Conservation (phyloP, 2,888 invertebrate genomes). For the Diarsia dahlii region DNA sequence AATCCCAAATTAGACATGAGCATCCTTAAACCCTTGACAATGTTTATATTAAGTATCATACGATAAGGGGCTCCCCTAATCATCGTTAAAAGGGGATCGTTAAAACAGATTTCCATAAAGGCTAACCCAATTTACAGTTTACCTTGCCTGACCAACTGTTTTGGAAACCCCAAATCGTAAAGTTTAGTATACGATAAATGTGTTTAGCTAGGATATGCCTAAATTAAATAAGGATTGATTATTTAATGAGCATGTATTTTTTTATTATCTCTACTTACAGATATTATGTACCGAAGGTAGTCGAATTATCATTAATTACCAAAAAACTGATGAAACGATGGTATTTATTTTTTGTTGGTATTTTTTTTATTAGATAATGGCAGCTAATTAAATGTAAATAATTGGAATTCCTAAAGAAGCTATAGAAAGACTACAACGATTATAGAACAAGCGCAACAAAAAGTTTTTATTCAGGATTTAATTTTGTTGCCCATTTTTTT, state of each 20-base stretch:
- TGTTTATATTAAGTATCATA: slow-evolving; percentile 17
- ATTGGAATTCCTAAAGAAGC: neutral
- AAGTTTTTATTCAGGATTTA: neutral
- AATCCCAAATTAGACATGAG: neutral
- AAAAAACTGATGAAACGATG: neutral
- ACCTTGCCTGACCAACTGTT: neutral
- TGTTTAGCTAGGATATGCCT: too few relatives aligned
- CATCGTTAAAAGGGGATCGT: neutral
- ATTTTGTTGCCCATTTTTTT: neutral
- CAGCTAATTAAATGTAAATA: neutral
- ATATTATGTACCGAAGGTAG: too few relatives aligned
- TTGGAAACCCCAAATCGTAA: neutral
- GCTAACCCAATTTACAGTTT: neutral
- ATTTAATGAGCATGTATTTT: too few relatives aligned
- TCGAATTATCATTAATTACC: neutral
- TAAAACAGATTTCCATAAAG: neutral
- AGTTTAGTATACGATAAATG: too few relatives aligned
- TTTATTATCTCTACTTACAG: too few relatives aligned
- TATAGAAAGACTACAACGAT: neutral
- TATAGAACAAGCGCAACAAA: neutral
- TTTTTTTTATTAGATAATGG: neutral
- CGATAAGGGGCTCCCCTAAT: neutral
- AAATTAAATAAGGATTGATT: too few relatives aligned
- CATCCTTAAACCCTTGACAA: neutral
- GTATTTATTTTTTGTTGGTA: neutral